Conservation (phyloP, 1,140 invertebrate species). For the Phenacoccus solenopsis region DNA sequence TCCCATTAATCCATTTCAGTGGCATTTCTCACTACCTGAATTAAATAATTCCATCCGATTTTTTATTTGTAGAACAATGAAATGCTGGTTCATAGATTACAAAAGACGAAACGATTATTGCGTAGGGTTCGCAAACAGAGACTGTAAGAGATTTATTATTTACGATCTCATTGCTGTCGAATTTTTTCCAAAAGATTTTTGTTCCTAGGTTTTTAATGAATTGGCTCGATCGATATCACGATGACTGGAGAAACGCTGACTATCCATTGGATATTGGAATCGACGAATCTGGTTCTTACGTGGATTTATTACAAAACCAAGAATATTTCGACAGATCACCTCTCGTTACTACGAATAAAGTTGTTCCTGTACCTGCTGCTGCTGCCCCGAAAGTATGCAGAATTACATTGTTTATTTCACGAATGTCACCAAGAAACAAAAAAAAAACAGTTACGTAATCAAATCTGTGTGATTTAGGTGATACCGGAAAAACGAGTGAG, state of each 20-base stretch:
- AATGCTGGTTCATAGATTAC: slow-evolving; percentile 43
- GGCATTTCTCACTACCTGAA: background rate
- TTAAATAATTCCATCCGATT: background rate
- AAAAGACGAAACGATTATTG: slow-evolving; percentile 27
- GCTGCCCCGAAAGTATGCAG: background rate
- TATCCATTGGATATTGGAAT: slow-evolving; percentile 19
- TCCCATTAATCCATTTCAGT: background rate
- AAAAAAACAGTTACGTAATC: too few species aligned
- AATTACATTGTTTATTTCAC: too few species aligned
- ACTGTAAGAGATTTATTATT: slow-evolving; percentile 23
- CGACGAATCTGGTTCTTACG: slow-evolving; percentile 14
- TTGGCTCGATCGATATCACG: slow-evolving; percentile 27
- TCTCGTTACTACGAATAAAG: background rate
- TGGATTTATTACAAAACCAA: background rate
- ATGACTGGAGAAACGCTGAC: slow-evolving; percentile 28
- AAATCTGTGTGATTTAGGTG: too few species aligned
- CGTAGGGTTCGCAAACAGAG: slow-evolving; percentile 27
- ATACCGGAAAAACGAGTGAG: background rate
- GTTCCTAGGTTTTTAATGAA: slow-evolving; percentile 29
- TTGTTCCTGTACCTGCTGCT: background rate
- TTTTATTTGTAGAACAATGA: slow-evolving; percentile 39
- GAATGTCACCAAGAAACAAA: too few species aligned
- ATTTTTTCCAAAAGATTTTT: background rate
- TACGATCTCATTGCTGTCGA: background rate
- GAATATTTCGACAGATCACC: slow-evolving; percentile 8